A percentile compares a stretch with the other conserved stretches of the same genome.
phyloP scores from a whole-genome alignment of 2,113 vertebrate genomes.

The Spea bombifrons region DNA sequence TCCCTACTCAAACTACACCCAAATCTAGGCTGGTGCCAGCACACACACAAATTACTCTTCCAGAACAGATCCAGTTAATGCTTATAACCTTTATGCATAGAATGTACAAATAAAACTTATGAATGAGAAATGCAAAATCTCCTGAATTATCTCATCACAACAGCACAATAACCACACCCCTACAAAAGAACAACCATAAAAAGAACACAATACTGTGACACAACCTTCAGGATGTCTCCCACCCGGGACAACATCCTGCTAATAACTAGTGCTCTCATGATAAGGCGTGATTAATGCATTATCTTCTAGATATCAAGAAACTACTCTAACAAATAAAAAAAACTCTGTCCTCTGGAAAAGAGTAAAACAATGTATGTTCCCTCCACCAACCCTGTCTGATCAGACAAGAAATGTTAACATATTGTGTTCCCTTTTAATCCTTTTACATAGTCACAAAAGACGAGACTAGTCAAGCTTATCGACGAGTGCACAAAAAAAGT shows the following conservation, averaged over 20 bases:
- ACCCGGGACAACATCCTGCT: not conserved
- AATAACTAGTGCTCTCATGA: not conserved
- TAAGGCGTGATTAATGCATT: not conserved
- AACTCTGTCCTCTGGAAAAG: not conserved
- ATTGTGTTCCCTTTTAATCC: not conserved
- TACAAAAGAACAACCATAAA: slow-evolving; percentile 1
- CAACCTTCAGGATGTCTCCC: not conserved
- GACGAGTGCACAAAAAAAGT: not conserved
- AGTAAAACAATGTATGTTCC: not conserved
- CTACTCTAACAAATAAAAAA: not conserved
- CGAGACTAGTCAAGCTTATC: not conserved
- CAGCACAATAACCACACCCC: not conserved
- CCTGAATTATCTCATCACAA: not conserved
- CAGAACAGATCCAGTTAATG: not conserved
- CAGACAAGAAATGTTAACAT: not conserved
- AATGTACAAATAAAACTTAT: not conserved
- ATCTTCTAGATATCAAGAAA: not conserved
- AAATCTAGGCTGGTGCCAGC: no score
- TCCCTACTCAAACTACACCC: no score
- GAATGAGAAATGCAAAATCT: not conserved
- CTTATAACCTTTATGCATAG: not conserved
- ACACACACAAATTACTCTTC: no score
- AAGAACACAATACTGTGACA: slow-evolving; percentile 5
- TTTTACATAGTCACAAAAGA: not conserved
- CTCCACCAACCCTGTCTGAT: not conserved